A percentile compares a stretch with the other conserved stretches of the same genome.
These are phyloP conservation scores for Cotesia vestalis DNA, from an alignment of 1,140 invertebrate genomes.

Conservation along the genomic window DNA sequence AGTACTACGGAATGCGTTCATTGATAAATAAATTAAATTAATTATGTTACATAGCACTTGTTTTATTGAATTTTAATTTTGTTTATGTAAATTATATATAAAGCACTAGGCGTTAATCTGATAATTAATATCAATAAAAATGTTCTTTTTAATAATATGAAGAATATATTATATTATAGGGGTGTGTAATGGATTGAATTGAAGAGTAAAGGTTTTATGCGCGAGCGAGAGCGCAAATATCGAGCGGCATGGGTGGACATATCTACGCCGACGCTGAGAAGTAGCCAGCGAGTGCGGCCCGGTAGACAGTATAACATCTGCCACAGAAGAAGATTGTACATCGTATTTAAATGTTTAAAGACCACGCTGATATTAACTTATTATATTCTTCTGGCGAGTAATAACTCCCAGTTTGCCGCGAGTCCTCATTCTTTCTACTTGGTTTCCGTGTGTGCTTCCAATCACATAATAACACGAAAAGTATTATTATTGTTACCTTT, in stretches of 20 bases:
- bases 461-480: neutral
- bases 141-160: no score
- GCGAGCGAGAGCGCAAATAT: conserved; percentile 31
- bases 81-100: no score
- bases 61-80: no score
- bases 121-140: no score
- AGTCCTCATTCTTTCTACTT: conserved; percentile 44
- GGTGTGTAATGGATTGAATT: neutral
- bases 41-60: no score
- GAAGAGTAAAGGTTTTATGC: neutral
- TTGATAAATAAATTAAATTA: no score
- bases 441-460: conserved; percentile 12
- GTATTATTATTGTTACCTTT: neutral
- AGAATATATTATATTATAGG: neutral
- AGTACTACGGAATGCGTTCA: no score
- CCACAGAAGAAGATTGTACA: conserved; percentile 13
- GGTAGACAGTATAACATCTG: no score
- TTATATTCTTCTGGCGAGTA: neutral
- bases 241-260: conserved; percentile 49
- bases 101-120: no score
- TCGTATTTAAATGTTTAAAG: neutral
- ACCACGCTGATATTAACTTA: conserved; percentile 4
- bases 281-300: conserved; percentile 4
- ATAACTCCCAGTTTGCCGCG: conserved; percentile 51
- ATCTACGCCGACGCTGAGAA: conserved; percentile 53